Evolutionary conservation across 2,888 invertebrate genomes (phyloP).

Genomic region (Archips crataeganus): DNA sequence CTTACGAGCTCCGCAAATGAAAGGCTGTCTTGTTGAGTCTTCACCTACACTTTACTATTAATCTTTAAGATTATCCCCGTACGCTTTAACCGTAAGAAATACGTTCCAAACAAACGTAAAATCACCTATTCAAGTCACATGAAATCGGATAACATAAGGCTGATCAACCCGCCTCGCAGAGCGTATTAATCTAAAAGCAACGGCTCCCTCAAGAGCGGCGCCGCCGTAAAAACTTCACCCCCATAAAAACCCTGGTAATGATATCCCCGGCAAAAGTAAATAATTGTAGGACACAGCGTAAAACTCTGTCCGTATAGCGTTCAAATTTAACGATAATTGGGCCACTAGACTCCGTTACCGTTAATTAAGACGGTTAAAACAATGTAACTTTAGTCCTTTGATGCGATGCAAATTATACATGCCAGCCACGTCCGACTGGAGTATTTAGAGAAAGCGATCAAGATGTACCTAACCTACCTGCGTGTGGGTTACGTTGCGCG

Average conservation of each 20-base stretch:
- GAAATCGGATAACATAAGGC: constrained; percentile 11
- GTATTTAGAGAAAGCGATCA: constrained; percentile 46
- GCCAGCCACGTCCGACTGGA: constrained; percentile 48
- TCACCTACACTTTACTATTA: constrained; percentile 22
- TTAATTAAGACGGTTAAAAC: constrained; percentile 65
- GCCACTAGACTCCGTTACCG: constrained; percentile 53
- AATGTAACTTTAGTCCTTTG: constrained; percentile 53
- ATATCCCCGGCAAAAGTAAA: constrained; percentile 66
- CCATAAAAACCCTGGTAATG: constrained; percentile 71
- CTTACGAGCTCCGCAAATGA: constrained; percentile 29
- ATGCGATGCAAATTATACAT: constrained; percentile 56
- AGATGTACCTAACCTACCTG: constrained; percentile 41
- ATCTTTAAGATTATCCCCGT: constrained; percentile 10
- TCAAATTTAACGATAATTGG: constrained; percentile 61
- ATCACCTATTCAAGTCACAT: neutral
- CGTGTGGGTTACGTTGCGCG: constrained; percentile 17
- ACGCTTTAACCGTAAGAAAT: neutral
- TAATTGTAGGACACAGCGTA: constrained; percentile 67
- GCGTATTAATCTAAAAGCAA: constrained; percentile 42
- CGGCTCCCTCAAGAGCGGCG: constrained; percentile 52
- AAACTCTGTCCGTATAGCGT: constrained; percentile 53
- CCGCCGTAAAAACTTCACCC: constrained; percentile 65
- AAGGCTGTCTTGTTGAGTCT: constrained; percentile 23
- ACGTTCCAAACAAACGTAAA: neutral
- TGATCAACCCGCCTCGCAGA: constrained; percentile 21